Evolutionary conservation across 2,113 vertebrate species (phyloP).

Genomic region (Vulpes lagopus): DNA sequence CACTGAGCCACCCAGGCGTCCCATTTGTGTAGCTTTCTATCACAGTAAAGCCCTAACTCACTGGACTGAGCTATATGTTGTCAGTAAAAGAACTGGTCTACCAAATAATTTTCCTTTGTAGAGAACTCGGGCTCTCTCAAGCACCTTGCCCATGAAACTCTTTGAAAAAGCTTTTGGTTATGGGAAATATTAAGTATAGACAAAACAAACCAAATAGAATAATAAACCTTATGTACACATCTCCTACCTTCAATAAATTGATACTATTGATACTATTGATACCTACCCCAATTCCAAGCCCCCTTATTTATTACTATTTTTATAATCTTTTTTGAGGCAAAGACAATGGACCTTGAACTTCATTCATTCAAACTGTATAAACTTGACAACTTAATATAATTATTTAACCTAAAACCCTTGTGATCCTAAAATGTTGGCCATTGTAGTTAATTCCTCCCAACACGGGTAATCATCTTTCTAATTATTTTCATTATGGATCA

Average conservation of each 20-base stretch:
- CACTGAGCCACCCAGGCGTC: too few relatives aligned
- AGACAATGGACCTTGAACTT: neutral
- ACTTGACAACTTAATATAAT: neutral
- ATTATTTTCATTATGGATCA: neutral
- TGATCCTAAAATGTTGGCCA: neutral
- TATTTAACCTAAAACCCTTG: neutral
- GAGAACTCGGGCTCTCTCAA: neutral
- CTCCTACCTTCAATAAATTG: neutral
- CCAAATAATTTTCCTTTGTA: neutral
- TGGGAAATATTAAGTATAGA: neutral
- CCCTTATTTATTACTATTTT: neutral
- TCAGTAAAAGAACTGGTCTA: neutral
- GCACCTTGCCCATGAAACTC: neutral
- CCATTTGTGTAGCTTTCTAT: neutral
- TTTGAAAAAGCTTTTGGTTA: neutral
- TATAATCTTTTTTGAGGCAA: neutral
- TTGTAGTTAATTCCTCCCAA: neutral
- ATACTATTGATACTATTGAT: neutral
- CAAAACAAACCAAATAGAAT: neutral
- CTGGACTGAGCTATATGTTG: neutral
- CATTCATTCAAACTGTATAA: neutral
- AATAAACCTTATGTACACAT: neutral
- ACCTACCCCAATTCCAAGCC: neutral
- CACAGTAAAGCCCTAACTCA: neutral
- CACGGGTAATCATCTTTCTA: accelerated